Evolutionary conservation across 2,888 invertebrate species (phyloP), one percentile per base, ranked within the genome.

Genomic region (Conomelus anceps): DNA sequence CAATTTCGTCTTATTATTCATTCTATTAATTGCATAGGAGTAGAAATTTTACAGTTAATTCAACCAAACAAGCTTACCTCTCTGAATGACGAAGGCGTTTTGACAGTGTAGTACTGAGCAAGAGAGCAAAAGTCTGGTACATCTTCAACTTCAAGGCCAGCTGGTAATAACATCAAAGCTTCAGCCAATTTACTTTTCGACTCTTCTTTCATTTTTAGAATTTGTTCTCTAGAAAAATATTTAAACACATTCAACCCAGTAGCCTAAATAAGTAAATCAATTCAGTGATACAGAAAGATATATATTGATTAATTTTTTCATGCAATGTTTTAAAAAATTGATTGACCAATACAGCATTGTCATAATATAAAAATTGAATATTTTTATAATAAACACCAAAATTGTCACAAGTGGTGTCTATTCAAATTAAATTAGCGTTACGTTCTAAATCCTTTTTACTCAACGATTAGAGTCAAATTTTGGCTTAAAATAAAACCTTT

Each of bases 81-180:
- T 92, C 98, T 96, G 93, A 99, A 99, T 24, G 98, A 98, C 90
- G 96, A 95, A 0, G 99, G 99, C 11, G 99, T 99, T 94, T 97
- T 97, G 90, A 97, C 94, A 22, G 98, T 96, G 94, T 99, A 99
- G 94, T 98, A 98, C 93, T 98, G 97, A n/a, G 99, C 98, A 91
- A 99, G 94, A 3, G 98, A 97, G 94, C 99, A 98, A 93, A 99
- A 99, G 93, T 99, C 99, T 9, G 97, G 96, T 13, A 99, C 98
- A 94, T 99, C 99, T 92, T 98, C 98, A 0, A 97, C 96, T 93
- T 98, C 98, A 91, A 99, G 94, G 89, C 97, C 97, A 92, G 96
- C 96, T 13, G 98, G 98, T 96, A 97, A 96, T 91, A 95, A 95
- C 88, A 95, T 94, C 84, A 98, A 93, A 91, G 95, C 95, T 92